These are phyloP conservation scores for Meiosimyza platycephala DNA, from an alignment of 2,888 invertebrate species.

Conservation along the genomic window DNA sequence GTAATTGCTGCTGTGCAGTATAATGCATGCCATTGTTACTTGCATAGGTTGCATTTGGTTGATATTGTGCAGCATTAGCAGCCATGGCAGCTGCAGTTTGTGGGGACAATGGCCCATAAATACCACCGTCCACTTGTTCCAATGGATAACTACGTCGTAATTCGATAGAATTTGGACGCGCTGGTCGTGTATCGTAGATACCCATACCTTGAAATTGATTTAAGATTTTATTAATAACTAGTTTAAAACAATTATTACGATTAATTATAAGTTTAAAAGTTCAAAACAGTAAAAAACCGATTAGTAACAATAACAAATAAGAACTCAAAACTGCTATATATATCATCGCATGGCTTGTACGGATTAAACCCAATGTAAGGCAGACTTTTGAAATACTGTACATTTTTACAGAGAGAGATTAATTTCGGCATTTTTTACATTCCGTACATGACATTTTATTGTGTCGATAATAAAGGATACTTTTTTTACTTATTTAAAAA, in stretches of 20 bases:
- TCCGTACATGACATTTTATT: conserved; percentile 13
- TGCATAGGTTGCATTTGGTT: conserved; percentile 48
- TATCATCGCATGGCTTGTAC: conserved; percentile 23
- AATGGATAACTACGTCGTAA: conserved; percentile 68
- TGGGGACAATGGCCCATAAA: conserved; percentile 61
- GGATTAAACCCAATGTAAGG: conserved; percentile 10
- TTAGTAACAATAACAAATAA: conserved; percentile 12
- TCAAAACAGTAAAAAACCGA: conserved; percentile 22
- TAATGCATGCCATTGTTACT: conserved; percentile 50
- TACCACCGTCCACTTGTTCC: conserved; percentile 62
- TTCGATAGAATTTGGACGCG: conserved; percentile 89
- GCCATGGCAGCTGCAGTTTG: conserved; percentile 52
- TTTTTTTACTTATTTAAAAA: neutral
- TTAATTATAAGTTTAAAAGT: no score
- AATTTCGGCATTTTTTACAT: conserved; percentile 9
- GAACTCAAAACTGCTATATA: conserved; percentile 3
- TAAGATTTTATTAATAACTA: conserved; percentile 4
- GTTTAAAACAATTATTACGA: no score
- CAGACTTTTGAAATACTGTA: no score
- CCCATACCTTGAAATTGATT: conserved; percentile 68
- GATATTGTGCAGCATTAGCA: conserved; percentile 41
- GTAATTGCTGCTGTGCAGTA: conserved; percentile 46
- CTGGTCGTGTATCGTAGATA: conserved; percentile 75
- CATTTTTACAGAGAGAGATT: no score
- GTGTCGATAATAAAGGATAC: conserved; percentile 7